Conservation (phyloP, 1,140 invertebrate species). For the Trichonephila clavipes region DNA sequence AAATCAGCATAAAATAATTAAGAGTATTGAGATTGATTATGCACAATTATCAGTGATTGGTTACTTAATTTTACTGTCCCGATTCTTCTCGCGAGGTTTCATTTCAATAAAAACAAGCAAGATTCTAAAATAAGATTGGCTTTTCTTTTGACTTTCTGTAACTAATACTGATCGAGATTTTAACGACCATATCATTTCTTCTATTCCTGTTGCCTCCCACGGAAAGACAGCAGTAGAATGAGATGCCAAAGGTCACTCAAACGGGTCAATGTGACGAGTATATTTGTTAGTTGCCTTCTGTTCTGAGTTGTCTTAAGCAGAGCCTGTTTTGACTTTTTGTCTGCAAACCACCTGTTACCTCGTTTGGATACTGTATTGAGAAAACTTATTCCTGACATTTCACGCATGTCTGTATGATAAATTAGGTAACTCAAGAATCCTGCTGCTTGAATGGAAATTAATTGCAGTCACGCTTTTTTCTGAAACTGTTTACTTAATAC, state of each 20-base stretch:
- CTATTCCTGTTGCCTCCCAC: neutral
- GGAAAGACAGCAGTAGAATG: neutral
- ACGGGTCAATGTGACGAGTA: conserved; percentile 46
- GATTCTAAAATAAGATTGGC: too few species aligned
- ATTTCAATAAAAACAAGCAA: too few species aligned
- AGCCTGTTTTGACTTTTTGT: conserved; percentile 44
- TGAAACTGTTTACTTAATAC: neutral
- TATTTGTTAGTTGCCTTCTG: conserved; percentile 59
- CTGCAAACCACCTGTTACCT: conserved; percentile 53
- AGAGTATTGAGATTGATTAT: too few species aligned
- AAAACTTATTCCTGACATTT: conserved; percentile 58
- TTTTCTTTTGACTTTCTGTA: too few species aligned
- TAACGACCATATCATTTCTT: neutral
- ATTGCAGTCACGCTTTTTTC: neutral
- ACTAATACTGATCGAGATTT: neutral
- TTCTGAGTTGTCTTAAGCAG: neutral
- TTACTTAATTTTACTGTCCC: too few species aligned
- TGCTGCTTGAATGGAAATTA: conserved; percentile 48
- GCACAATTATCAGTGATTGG: too few species aligned
- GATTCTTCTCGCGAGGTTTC: too few species aligned
- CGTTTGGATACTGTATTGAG: conserved; percentile 21
- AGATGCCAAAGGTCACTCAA: conserved; percentile 52
- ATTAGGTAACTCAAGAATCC: conserved; percentile 38
- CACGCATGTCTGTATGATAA: conserved; percentile 38
- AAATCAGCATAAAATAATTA: too few species aligned